These are phyloP conservation scores for Quadriops clusia DNA, from an alignment of 2,888 invertebrate genomes.

Conservation along the genomic window DNA sequence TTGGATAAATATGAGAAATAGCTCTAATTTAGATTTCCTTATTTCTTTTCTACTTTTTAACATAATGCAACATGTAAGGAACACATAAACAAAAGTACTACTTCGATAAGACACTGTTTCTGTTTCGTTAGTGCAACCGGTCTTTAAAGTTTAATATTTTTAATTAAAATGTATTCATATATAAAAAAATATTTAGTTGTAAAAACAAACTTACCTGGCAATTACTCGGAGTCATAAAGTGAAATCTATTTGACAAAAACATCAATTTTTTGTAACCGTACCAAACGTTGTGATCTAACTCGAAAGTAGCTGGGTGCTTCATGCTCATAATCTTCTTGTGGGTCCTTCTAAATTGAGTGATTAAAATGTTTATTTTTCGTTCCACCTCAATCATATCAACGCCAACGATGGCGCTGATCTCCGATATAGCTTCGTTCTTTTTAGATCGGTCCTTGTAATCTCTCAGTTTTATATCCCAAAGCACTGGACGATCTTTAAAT, in stretches of 20 bases:
- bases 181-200: no score
- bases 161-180: no score
- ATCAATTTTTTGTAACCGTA: slow-evolving; percentile 7
- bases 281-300: slow-evolving; percentile 5
- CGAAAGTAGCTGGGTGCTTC: slow-evolving; percentile 2
- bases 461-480: slow-evolving; percentile 7
- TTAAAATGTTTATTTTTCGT: slow-evolving; percentile 8
- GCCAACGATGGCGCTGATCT: slow-evolving; percentile 3
- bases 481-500: slow-evolving; percentile 4
- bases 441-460: slow-evolving; percentile 3
- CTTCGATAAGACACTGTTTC: no score
- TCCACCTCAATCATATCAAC: slow-evolving; percentile 7
- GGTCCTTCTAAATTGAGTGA: slow-evolving; percentile 8
- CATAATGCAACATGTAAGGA: no score
- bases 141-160: no score
- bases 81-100: no score
- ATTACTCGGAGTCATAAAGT: no score
- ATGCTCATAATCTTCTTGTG: slow-evolving; percentile 5
- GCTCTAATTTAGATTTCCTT: no score
- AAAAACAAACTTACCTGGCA: no score
- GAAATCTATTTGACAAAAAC: slow-evolving; percentile 7
- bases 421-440: slow-evolving; percentile 5
- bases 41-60: no score
- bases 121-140: no score
- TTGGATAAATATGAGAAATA: no score